Conservation (phyloP, 1,140 invertebrate genomes). For the Brachionus rotundiformis region DNA sequence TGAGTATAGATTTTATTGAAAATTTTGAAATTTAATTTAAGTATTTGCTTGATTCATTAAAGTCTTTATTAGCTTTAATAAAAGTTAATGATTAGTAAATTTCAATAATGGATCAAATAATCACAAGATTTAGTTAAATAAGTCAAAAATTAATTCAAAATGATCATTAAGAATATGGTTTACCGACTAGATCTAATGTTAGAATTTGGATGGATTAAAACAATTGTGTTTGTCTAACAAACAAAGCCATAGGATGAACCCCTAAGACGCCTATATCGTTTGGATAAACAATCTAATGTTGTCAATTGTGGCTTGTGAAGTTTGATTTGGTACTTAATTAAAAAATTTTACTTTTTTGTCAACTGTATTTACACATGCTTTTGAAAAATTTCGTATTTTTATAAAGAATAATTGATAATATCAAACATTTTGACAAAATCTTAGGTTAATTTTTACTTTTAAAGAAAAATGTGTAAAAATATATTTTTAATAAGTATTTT, state of each 20-base stretch:
- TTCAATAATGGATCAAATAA: constrained; percentile 38
- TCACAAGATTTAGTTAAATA: constrained; percentile 8
- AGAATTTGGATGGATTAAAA: constrained; percentile 31
- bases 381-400: neutral
- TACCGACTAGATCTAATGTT: constrained; percentile 4
- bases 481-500: too few species aligned
- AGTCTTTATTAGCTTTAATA: constrained; percentile 32
- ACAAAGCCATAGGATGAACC: neutral
- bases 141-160: constrained; percentile 18
- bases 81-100: constrained; percentile 40
- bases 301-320: neutral
- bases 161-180: neutral
- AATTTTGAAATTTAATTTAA: constrained; percentile 39
- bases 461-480: too few species aligned
- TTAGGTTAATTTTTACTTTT: too few species aligned
- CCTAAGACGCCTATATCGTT: neutral
- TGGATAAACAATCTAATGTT: constrained; percentile 23
- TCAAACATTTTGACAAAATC: too few species aligned
- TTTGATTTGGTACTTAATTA: neutral
- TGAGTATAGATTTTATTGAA: neutral
- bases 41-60: constrained; percentile 37
- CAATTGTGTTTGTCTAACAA: constrained; percentile 1
- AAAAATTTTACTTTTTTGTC: neutral
- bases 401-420: too few species aligned
- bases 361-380: neutral